Conservation (phyloP, 2,888 invertebrate genomes). For the Phragmatobia fuliginosa region DNA sequence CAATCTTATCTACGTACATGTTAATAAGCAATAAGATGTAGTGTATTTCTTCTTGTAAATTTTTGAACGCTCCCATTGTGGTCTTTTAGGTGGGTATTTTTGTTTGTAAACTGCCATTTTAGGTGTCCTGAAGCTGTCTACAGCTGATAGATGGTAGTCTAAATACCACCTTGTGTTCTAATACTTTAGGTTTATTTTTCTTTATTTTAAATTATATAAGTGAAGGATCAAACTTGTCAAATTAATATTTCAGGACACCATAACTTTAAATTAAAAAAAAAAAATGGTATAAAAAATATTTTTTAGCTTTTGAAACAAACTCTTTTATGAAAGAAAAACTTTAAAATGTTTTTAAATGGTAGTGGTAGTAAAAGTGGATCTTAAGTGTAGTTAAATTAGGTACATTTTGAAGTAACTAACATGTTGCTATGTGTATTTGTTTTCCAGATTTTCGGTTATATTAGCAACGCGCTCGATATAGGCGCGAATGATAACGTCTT, state of each 20-base stretch:
- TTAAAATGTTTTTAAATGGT: neutral
- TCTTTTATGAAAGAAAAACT: neutral
- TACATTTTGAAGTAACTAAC: neutral
- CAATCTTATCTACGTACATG: neutral
- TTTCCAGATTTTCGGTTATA: conserved; percentile 82
- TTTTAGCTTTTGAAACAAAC: too few species aligned
- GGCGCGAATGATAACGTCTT: conserved; percentile 68
- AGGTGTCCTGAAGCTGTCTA: neutral
- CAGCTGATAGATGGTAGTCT: too few species aligned
- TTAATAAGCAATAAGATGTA: neutral
- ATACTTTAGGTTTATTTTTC: neutral
- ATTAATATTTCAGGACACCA: neutral
- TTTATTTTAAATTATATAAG: neutral
- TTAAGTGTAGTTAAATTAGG: neutral
- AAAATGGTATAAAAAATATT: neutral
- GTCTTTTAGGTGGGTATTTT: too few species aligned
- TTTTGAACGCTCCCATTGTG: too few species aligned
- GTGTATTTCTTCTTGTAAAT: neutral
- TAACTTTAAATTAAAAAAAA: neutral
- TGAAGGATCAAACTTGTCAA: neutral
- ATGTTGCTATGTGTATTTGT: conserved; percentile 41
- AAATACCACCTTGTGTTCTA: neutral
- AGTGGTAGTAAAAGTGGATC: too few species aligned
- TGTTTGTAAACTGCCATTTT: too few species aligned
- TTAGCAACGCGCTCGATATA: conserved; percentile 77